Conservation (phyloP, 1,140 invertebrate species). For the Drosophila quadrilineata region DNA sequence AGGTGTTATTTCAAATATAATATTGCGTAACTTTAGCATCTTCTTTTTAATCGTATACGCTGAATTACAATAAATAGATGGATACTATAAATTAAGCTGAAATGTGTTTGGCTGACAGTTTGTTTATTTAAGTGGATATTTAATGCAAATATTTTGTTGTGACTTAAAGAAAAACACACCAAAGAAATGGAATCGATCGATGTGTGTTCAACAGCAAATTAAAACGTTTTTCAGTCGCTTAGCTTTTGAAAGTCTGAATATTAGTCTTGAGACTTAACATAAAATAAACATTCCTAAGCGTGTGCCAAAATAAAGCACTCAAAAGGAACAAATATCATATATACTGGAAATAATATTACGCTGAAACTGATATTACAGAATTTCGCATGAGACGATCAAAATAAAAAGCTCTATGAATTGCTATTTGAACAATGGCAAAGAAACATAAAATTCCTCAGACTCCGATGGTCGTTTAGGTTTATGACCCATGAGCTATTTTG, state of each 20-base stretch:
- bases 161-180: not conserved
- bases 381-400: not conserved
- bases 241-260: not conserved
- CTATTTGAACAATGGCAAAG: conserved; percentile 17
- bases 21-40: too few species aligned
- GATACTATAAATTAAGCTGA: conserved; percentile 3
- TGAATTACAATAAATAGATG: not conserved
- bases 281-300: conserved; percentile 25
- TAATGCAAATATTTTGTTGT: conserved; percentile 26
- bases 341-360: not conserved
- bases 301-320: conserved; percentile 1
- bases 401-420: conserved; percentile 5
- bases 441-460: conserved; percentile 15
- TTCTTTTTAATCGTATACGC: too few species aligned
- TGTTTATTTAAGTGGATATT: conserved; percentile 19
- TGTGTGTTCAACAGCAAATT: conserved; percentile 28
- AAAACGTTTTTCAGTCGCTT: conserved; percentile 17
- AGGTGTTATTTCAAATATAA: too few species aligned
- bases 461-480: conserved; percentile 23
- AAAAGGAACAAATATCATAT: not conserved
- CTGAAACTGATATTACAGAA: conserved; percentile 5
- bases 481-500: not conserved
- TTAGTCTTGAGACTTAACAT: conserved; percentile 19
- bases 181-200: conserved; percentile 10
- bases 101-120: conserved; percentile 18